phyloP scores from a whole-genome alignment of 2,113 vertebrate genomes.

The Chionomys nivalis region DNA sequence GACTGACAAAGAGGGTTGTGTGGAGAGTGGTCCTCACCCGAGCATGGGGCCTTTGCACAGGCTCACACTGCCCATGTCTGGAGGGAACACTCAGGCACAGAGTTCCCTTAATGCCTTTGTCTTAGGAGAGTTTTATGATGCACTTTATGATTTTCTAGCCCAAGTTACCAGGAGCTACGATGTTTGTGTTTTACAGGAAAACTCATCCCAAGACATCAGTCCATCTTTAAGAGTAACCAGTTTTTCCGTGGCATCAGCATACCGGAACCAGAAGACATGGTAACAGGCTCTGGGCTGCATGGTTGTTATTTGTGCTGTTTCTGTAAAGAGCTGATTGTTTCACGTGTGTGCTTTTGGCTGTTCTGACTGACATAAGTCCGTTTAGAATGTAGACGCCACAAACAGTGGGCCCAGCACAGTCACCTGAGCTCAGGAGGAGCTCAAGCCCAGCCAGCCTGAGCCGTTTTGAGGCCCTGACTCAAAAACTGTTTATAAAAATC shows the following conservation, averaged over 20 bases:
- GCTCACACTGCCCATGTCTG: not conserved
- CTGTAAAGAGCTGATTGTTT: not conserved
- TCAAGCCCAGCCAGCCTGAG: not conserved
- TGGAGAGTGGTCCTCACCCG: not conserved
- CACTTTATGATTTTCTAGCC: not conserved
- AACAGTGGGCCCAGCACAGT: not conserved
- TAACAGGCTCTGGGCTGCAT: slow-evolving; percentile 72
- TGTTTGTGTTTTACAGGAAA: slow-evolving; percentile 88
- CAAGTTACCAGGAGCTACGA: not conserved
- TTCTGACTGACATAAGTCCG: not conserved
- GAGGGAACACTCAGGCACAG: not conserved
- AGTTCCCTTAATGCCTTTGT: not conserved
- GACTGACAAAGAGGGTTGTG: not conserved
- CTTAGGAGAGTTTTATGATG: not conserved
- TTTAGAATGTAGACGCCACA: not conserved
- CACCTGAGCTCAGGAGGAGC: not conserved
- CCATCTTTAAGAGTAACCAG: slow-evolving; percentile 96
- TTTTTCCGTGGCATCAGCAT: slow-evolving; percentile 96
- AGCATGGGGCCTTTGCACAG: not conserved
- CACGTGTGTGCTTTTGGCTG: not conserved
- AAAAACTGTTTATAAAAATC: not conserved
- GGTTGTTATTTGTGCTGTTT: slow-evolving; percentile 15
- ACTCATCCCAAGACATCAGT: slow-evolving; percentile 96
- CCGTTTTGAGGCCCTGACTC: not conserved
- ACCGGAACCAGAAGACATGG: slow-evolving; percentile 94